Evolutionary conservation across 1,140 invertebrate genomes (phyloP).

Genomic region (Pseudomyrmex flavicornis): DNA sequence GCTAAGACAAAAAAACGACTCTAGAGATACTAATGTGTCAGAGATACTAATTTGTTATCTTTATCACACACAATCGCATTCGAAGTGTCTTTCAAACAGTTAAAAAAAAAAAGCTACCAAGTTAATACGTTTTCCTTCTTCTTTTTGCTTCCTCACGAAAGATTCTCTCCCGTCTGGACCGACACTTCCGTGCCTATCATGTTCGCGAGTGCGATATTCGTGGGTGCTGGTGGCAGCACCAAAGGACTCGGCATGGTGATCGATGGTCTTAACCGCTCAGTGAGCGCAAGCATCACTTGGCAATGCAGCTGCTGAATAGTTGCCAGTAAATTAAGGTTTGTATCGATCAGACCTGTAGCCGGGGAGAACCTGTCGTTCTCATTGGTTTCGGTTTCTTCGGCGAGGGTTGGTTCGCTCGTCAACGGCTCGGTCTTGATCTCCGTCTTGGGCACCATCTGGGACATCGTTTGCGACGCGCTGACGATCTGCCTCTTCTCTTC

Average conservation of each 20-base stretch:
- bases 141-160: constrained; percentile 58
- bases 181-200: constrained; percentile 74
- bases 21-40: too few species aligned
- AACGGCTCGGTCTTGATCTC: neutral
- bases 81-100: neutral
- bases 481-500: constrained; percentile 68
- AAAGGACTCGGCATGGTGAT: constrained; percentile 74
- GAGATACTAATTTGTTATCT: neutral
- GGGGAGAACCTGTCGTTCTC: constrained; percentile 76
- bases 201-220: constrained; percentile 64
- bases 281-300: constrained; percentile 84
- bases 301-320: constrained; percentile 84
- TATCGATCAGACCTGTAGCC: constrained; percentile 82
- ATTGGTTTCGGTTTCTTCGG: constrained; percentile 63
- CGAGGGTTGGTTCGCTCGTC: constrained; percentile 6
- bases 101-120: neutral
- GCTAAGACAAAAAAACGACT: too few species aligned
- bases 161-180: constrained; percentile 70
- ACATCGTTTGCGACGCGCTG: neutral
- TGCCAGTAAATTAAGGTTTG: constrained; percentile 82
- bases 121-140: neutral
- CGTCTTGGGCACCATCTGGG: too few species aligned
- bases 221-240: constrained; percentile 69
- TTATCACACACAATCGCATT: neutral
- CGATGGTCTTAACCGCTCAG: constrained; percentile 81